Percentiles rank a stretch among this genome's conserved stretches.
phyloP scores from a whole-genome alignment of 2,888 invertebrate species.

The Lepidocyrtoides sp. region DNA sequence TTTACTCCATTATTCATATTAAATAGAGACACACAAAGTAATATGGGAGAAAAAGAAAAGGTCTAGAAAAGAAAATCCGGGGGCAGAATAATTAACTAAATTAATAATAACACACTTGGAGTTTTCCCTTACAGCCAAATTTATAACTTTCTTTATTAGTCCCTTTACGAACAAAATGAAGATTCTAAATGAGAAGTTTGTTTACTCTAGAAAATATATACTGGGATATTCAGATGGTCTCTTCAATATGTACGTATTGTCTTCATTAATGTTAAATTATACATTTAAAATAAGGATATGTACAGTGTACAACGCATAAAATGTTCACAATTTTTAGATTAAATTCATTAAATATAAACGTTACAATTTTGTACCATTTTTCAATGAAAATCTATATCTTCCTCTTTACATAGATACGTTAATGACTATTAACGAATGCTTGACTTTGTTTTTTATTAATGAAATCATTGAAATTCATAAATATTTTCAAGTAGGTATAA shows the following conservation, averaged over 20 bases:
- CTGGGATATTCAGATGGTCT: background rate
- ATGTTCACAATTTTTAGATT: slow-evolving; percentile 29
- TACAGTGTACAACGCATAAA: slow-evolving; percentile 4
- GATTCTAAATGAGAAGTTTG: slow-evolving; percentile 23
- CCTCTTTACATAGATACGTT: too few species aligned
- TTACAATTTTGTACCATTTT: background rate
- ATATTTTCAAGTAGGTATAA: too few species aligned
- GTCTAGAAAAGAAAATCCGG: slow-evolving; percentile 58
- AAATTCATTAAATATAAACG: slow-evolving; percentile 12
- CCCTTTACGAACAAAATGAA: slow-evolving; percentile 62
- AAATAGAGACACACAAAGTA: slow-evolving; percentile 23
- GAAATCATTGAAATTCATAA: too few species aligned
- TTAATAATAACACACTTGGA: slow-evolving; percentile 83
- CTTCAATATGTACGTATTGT: background rate
- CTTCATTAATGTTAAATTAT: background rate
- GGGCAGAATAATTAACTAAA: slow-evolving; percentile 83
- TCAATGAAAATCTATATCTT: background rate
- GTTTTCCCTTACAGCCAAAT: slow-evolving; percentile 67
- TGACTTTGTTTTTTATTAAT: too few species aligned
- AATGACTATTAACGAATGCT: too few species aligned
- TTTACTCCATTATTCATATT: slow-evolving; percentile 33
- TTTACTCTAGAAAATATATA: background rate
- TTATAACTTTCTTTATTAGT: slow-evolving; percentile 77
- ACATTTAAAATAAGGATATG: background rate
- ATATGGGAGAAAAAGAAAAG: slow-evolving; percentile 29